Evolutionary conservation across 2,113 vertebrate species (phyloP).

Genomic region (Podarcis raffonei): DNA sequence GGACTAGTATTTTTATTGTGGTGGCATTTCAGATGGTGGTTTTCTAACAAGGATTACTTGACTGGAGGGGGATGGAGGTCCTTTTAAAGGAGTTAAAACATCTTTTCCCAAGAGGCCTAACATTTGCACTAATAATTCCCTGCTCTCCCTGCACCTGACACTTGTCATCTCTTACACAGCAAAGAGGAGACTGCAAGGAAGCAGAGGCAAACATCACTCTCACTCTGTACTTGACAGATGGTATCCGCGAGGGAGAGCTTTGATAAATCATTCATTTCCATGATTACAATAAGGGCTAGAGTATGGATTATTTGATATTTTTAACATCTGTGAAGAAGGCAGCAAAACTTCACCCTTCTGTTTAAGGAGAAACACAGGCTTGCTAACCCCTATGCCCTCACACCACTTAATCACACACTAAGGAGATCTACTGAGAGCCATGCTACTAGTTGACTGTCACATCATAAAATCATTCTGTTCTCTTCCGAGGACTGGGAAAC

Average conservation of each 20-base stretch:
- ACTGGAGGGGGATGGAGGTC: background rate
- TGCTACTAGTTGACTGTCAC: background rate
- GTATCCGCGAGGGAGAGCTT: background rate
- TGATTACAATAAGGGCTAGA: background rate
- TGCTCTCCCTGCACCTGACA: too few relatives aligned
- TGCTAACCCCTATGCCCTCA: background rate
- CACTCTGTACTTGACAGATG: background rate
- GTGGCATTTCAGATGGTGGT: background rate
- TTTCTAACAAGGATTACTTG: background rate
- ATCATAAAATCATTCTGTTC: background rate
- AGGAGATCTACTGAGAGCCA: background rate
- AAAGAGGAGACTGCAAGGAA: background rate
- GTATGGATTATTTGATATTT: background rate
- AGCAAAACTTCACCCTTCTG: background rate
- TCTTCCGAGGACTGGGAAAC: background rate
- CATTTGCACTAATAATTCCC: background rate
- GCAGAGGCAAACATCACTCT: background rate
- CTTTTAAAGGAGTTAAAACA: background rate
- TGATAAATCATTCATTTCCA: background rate
- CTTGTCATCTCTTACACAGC: background rate
- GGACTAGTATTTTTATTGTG: background rate
- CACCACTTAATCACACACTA: background rate
- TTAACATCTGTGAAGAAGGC: background rate
- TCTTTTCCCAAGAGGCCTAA: too few relatives aligned
- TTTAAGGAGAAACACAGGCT: background rate